Conservation (phyloP, 2,888 invertebrate genomes). For the Mesorhabditis belari region DNA sequence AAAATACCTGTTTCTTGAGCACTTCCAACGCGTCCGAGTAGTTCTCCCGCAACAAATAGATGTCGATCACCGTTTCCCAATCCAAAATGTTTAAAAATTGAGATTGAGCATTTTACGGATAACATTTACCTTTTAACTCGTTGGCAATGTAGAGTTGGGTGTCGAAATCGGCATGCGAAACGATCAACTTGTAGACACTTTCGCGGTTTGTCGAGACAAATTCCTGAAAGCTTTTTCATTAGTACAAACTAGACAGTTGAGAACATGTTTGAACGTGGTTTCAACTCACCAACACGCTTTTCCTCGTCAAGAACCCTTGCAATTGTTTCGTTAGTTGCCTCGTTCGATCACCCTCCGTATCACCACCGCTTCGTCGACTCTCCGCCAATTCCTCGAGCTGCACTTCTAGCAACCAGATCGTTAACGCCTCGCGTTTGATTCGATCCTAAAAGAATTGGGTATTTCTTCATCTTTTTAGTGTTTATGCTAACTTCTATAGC, state of each 20-base stretch:
- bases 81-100: conserved; percentile 63
- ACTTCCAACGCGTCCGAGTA: conserved; percentile 68
- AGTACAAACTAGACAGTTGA: neutral
- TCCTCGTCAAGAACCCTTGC: conserved; percentile 68
- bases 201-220: conserved; percentile 75
- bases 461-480: neutral
- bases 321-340: conserved; percentile 65
- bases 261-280: neutral
- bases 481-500: neutral
- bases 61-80: conserved; percentile 81
- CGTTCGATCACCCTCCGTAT: conserved; percentile 54
- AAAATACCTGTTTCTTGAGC: conserved; percentile 58
- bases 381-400: conserved; percentile 31
- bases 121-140: conserved; percentile 65
- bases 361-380: conserved; percentile 12
- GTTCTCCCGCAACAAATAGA: conserved; percentile 72
- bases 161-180: conserved; percentile 86
- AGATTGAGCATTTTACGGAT: too few species aligned
- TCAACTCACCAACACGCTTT: conserved; percentile 63
- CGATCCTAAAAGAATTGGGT: conserved; percentile 12
- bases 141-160: conserved; percentile 80
- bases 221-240: conserved; percentile 56
- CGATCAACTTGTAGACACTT: conserved; percentile 80
- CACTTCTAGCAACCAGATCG: conserved; percentile 88
- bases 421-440: conserved; percentile 82